phyloP scores from a whole-genome alignment of 2,888 invertebrate species.

The Eulithis prunata region DNA sequence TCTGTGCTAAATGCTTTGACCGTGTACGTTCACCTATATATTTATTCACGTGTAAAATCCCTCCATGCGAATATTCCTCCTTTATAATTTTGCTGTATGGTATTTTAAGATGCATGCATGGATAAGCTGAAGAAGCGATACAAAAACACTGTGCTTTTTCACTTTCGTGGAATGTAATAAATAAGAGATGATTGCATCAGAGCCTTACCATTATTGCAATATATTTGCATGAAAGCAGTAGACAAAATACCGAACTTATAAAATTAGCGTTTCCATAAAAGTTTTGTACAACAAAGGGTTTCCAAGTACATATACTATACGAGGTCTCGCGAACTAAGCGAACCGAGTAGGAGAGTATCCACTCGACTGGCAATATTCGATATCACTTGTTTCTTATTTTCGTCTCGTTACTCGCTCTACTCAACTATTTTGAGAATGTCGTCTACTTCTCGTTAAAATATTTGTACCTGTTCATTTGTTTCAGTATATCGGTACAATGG shows the following conservation, averaged over 20 bases:
- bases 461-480: slow-evolving; percentile 55
- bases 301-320: background rate
- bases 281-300: background rate
- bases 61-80: too few relatives aligned
- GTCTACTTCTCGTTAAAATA: too few relatives aligned
- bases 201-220: too few relatives aligned
- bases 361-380: background rate
- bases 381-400: background rate
- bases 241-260: too few relatives aligned
- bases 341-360: background rate
- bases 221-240: too few relatives aligned
- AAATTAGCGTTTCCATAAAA: too few relatives aligned
- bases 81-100: too few relatives aligned
- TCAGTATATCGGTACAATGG: slow-evolving; percentile 99
- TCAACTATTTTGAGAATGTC: background rate
- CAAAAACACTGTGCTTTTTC: too few relatives aligned
- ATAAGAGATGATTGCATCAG: too few relatives aligned
- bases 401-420: background rate
- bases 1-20: background rate
- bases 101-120: too few relatives aligned
- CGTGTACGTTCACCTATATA: background rate
- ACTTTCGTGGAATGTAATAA: too few relatives aligned
- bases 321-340: background rate
- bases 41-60: background rate
- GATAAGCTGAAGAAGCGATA: too few relatives aligned